phyloP scores from a whole-genome alignment of 2,888 invertebrate genomes.

The Apomyelois bistriatella region DNA sequence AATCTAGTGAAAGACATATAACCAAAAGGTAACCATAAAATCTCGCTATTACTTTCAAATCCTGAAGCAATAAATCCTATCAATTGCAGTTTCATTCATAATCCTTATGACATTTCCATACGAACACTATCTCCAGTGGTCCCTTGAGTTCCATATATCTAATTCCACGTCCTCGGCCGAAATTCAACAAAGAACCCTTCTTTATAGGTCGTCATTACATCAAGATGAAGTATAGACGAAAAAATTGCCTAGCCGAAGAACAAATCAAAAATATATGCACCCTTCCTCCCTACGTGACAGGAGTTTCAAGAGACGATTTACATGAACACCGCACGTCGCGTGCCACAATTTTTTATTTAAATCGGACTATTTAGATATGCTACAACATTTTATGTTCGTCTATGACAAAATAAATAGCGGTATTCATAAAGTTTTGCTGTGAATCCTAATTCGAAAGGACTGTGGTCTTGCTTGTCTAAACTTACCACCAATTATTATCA shows the following conservation, averaged over 20 bases:
- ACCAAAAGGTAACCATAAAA: too few relatives aligned
- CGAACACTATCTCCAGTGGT: neutral
- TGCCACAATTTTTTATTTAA: constrained; percentile 77
- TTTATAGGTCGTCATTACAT: constrained; percentile 34
- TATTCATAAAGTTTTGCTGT: constrained; percentile 44
- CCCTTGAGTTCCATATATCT: constrained; percentile 5
- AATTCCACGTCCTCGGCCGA: constrained; percentile 4
- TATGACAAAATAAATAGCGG: constrained; percentile 45
- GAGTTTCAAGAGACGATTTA: constrained; percentile 65
- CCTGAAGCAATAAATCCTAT: neutral
- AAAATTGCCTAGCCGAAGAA: constrained; percentile 68
- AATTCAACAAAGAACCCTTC: constrained; percentile 17
- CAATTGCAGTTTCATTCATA: neutral
- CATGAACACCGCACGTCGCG: constrained; percentile 68
- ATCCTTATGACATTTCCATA: constrained; percentile 1
- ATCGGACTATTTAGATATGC: constrained; percentile 75
- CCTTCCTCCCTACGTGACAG: constrained; percentile 71
- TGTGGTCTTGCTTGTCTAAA: neutral
- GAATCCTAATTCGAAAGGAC: constrained; percentile 18
- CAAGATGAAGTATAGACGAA: constrained; percentile 52
- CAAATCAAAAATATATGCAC: constrained; percentile 80
- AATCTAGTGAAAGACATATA: too few relatives aligned
- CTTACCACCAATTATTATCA: too few relatives aligned
- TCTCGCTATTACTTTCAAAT: too few relatives aligned
- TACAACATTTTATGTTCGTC: constrained; percentile 56